These are phyloP conservation scores for Sinelater perroti DNA, from an alignment of 2,888 invertebrate genomes.

Conservation along the genomic window DNA sequence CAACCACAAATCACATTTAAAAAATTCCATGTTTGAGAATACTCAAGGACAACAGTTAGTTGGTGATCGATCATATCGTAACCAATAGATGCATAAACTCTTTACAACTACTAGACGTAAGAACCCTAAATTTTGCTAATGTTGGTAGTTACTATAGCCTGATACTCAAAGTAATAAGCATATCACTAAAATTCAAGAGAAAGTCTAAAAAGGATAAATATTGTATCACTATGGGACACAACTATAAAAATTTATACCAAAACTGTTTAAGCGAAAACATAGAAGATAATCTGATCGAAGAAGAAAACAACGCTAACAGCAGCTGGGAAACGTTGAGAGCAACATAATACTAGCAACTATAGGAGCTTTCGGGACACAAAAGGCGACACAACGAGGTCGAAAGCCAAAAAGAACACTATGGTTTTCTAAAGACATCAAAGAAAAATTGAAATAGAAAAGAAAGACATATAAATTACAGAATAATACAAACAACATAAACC, in stretches of 20 bases:
- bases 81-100: no score
- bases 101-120: no score
- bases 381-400: constrained; percentile 1
- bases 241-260: not conserved
- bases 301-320: constrained; percentile 1
- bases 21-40: no score
- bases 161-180: no score
- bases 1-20: no score
- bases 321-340: constrained; percentile 3
- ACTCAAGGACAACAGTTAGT: no score
- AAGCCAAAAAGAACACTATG: constrained; percentile 1
- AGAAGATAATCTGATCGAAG: not conserved
- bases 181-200: not conserved
- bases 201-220: not conserved
- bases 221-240: not conserved
- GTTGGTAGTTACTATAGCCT: no score
- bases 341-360: not conserved
- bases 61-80: no score
- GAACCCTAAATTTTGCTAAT: constrained; percentile 10
- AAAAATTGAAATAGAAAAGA: not conserved
- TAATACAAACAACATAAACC: not conserved
- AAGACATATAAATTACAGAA: not conserved
- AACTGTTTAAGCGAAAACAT: no score
- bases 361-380: not conserved
- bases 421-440: not conserved